Evolutionary conservation across 2,888 invertebrate genomes (phyloP).

Genomic region (Apamea monoglypha): DNA sequence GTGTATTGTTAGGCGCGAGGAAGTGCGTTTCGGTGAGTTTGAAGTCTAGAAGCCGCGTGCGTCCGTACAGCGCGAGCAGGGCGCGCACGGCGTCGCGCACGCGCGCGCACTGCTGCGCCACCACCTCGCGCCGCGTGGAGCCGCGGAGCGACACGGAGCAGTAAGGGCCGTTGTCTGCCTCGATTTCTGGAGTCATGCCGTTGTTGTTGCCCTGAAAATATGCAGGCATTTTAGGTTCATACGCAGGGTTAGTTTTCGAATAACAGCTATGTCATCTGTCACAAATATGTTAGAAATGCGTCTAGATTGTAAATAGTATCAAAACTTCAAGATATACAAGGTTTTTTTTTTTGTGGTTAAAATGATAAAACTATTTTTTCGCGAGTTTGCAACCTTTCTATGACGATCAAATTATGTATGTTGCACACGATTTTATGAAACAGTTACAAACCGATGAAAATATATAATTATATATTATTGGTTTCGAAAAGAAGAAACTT

Average conservation of each 20-base stretch:
- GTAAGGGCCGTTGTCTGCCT: conserved; percentile 93
- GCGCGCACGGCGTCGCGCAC: conserved; percentile 95
- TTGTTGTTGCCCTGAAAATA: conserved; percentile 73
- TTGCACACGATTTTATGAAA: too few species aligned
- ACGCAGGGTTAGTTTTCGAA: background rate
- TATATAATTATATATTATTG: background rate
- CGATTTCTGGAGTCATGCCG: conserved; percentile 90
- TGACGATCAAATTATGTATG: too few species aligned
- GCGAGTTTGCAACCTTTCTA: too few species aligned
- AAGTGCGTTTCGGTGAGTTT: conserved; percentile 91
- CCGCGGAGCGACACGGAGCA: conserved; percentile 92
- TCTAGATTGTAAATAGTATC: too few species aligned
- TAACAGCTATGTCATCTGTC: background rate
- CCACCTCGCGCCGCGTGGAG: conserved; percentile 90
- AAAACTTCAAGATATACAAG: too few species aligned
- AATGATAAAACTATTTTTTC: too few species aligned
- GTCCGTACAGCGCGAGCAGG: conserved; percentile 96
- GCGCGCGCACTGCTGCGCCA: conserved; percentile 92
- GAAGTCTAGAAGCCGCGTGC: conserved; percentile 96
- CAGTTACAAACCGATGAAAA: too few species aligned
- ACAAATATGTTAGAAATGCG: background rate
- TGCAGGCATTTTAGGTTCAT: background rate
- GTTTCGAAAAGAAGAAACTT: background rate
- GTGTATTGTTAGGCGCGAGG: conserved; percentile 85
- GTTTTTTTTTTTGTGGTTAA: too few species aligned